Base-by-base conservation (phyloP, 1,140 invertebrate species). In the Myzus persicae region DNA sequence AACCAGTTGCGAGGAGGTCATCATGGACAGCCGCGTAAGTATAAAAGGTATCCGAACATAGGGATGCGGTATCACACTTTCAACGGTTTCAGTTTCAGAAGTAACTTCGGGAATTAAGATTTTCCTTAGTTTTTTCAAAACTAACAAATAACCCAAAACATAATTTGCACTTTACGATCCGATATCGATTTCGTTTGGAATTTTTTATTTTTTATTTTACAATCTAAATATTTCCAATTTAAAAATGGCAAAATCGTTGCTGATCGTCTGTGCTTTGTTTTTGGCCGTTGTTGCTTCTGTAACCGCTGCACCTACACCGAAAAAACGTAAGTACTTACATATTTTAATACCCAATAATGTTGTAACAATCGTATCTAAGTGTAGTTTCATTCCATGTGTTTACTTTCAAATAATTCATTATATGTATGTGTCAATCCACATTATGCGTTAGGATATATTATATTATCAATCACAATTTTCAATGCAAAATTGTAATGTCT, bases 271-370 rank as follows among this genome's bases (percentile, higher is more conserved):
- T 93, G 91, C 81, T 24, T 93, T 93, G 81, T 93, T 93, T 54
- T 93, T 93, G 91, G 91, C 91, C 91, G 91, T 93, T 14, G 76
- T 82, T 93, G 67, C 91, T 93, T 93, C 91, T 93, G 91, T 93
- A 48, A 85, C 31, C 46, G 91, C 91, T 84, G 91, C 91, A 46
- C 91, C 91, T 0, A 26, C 91, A 51, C 76, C 91, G 11, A 93
- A 93, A 38, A 93, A 93, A 93, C 91, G 91, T 93, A 54, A 93
- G 91, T 84, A 82, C 54, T 48, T 48, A 14, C 22, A 84, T 31
- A 31, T 42, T 85, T 31, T 76, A 14, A n/a, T 36, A n/a, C 14
- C 11, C 4, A 5, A 36, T n/a, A 76, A 3, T 14, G 14, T 76
- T 76, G n/a, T 18, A 76, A 5, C 18, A n/a, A 4, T 18, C 59